phyloP scores from a whole-genome alignment of 2,113 vertebrate species.

The Myiagra hebetior region DNA sequence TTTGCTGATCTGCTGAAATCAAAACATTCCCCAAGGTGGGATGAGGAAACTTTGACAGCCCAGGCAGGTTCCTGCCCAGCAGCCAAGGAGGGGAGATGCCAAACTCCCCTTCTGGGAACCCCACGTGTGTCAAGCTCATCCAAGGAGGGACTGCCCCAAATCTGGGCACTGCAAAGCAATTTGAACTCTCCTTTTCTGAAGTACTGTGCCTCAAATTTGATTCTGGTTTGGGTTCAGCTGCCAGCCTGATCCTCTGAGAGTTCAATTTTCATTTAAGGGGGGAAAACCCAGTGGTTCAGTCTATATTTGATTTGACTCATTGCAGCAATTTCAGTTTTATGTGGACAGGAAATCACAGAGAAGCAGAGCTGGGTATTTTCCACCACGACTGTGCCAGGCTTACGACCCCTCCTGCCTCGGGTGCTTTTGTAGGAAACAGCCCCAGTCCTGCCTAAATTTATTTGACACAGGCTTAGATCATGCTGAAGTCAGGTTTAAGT shows the following conservation, averaged over 20 bases:
- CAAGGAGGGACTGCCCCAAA: background rate
- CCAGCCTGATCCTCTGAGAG: background rate
- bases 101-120: background rate
- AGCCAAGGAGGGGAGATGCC: background rate
- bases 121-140: accelerated
- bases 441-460: background rate
- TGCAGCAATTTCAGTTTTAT: background rate
- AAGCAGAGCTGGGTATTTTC: background rate
- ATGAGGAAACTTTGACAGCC: background rate
- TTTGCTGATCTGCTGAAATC: background rate
- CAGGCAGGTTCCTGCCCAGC: background rate
- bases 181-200: background rate
- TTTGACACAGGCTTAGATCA: background rate
- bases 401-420: background rate
- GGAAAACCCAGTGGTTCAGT: background rate
- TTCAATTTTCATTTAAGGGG: background rate
- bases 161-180: background rate
- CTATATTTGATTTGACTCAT: background rate
- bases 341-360: background rate
- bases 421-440: background rate
- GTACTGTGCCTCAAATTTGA: background rate
- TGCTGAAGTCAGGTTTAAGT: background rate
- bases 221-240: background rate
- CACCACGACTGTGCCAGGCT: accelerated
- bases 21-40: background rate